A percentile compares a stretch with the other conserved stretches of the same genome.
These are phyloP conservation scores for Antedon bifida DNA, from an alignment of 35 echinoderm and acorn worm genomes.

Conservation along the genomic window DNA sequence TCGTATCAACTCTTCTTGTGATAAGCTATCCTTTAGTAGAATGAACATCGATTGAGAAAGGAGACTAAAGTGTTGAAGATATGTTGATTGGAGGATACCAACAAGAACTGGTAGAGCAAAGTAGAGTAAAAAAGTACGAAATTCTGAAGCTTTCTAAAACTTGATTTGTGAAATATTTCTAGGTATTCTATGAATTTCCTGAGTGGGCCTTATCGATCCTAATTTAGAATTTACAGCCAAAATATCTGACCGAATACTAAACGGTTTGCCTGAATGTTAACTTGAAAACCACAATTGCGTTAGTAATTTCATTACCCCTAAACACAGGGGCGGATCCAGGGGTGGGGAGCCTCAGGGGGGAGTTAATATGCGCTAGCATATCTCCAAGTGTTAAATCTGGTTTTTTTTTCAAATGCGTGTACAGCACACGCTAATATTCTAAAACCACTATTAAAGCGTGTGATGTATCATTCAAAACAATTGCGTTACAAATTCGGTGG, in stretches of 20 bases:
- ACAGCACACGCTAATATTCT: no score
- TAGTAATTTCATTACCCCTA: conserved; percentile 1
- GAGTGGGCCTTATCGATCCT: background rate
- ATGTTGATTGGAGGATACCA: background rate
- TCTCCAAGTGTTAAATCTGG: no score
- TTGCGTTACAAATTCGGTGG: no score
- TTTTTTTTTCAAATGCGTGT: no score
- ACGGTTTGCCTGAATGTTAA: background rate
- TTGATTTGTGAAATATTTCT: background rate
- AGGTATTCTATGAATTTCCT: conserved; percentile 12
- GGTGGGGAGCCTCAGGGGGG: no score
- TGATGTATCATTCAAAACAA: no score
- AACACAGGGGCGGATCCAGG: no score
- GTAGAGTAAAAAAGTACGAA: background rate
- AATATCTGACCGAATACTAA: background rate
- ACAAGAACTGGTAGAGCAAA: conserved; percentile 7
- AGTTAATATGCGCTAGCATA: no score
- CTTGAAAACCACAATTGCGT: background rate
- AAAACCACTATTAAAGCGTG: no score
- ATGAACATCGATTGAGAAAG: conserved; percentile 5
- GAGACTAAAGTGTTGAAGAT: conserved; percentile 1
- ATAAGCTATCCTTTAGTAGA: background rate
- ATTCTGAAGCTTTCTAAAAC: conserved; percentile 27
- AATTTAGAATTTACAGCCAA: background rate
- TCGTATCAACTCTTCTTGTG: background rate